Conservation (phyloP, 2,888 invertebrate species). For the Spatulosminthurus flaviceps region DNA sequence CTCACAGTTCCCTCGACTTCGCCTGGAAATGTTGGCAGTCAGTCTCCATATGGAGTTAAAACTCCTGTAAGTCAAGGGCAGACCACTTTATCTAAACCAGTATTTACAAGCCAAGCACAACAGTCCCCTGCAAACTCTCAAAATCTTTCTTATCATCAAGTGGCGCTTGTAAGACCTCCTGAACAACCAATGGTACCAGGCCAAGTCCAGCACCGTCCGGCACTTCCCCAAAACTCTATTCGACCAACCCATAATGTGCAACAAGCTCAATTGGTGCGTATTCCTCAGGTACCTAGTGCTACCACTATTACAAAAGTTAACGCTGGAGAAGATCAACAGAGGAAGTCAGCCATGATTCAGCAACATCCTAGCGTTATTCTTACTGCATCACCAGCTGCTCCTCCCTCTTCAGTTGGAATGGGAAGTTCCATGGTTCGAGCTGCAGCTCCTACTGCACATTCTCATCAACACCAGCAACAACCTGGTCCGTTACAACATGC, state of each 20-base stretch:
- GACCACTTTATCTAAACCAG: neutral
- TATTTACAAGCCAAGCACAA: neutral
- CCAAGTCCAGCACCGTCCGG: conserved; percentile 35
- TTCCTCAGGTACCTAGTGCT: conserved; percentile 60
- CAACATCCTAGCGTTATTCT: conserved; percentile 63
- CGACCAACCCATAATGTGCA: conserved; percentile 65
- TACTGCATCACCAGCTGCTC: conserved; percentile 66
- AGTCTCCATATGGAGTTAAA: conserved; percentile 4
- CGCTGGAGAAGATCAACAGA: conserved; percentile 55
- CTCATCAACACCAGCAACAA: conserved; percentile 60
- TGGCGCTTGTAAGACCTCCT: conserved; percentile 49
- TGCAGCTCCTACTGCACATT: conserved; percentile 65
- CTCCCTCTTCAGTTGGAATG: conserved; percentile 64
- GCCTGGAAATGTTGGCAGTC: conserved; percentile 4
- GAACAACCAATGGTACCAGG: conserved; percentile 43
- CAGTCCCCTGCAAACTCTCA: neutral
- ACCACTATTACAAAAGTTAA: conserved; percentile 63
- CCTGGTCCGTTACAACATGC: conserved; percentile 45
- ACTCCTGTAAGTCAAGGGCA: conserved; percentile 18
- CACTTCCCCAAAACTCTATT: conserved; percentile 66
- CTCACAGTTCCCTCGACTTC: neutral
- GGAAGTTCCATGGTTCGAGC: conserved; percentile 65
- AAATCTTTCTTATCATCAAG: conserved; percentile 27
- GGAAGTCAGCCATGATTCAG: conserved; percentile 52
- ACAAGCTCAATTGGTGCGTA: conserved; percentile 58